Base-by-base conservation (phyloP, 2,113 vertebrate genomes). In the Neolamprologus falcicula region DNA sequence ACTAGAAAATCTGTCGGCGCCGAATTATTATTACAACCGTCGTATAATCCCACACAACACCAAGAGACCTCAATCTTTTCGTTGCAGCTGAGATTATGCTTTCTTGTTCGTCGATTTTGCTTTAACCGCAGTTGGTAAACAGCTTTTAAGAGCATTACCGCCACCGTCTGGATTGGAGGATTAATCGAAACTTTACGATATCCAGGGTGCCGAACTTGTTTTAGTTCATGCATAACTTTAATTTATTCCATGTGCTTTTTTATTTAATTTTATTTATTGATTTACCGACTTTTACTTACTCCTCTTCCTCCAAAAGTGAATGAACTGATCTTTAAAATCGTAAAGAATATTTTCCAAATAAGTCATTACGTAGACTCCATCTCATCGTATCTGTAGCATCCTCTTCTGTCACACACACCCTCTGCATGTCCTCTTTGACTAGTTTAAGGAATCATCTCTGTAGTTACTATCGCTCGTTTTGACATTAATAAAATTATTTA, bases 131-230 rank as follows among this genome's bases (percentile, higher is more conserved):
- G 17, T 3, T 21, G 19, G 10, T 61, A 66, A 50, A 13, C 40
- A 33, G 40, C 5, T 63, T 82, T 42, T 31, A 47, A 5, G 11
- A 13, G 8, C 57, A 11, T 42, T 83, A 79, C 68, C 7, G 82
- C 82, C 86, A 50, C 73, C 86, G 8, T 17, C 5, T 42, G 86
- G 86, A 21, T 4, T 16, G 80, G 31, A 83, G 80, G n/a, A 71
- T 87, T 52, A 78, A n/a, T 78, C 3, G 24, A 0, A 31, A 31
- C 6, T 9, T 47, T 50, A 17, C 4, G 9, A 11, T 28, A 47
- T 1, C 42, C 42, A 4, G 24, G 42, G 14, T 47, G 71, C 0
- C 16, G 13, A 71, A 42, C 12, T 71, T 71, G 37, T 71, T 42
- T 71, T 71, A 42, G 2, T 71, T 45, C 37, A 42, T 71, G 21